phyloP scores from a whole-genome alignment of 2,888 invertebrate genomes.

The Amphipyra tragopoginis region DNA sequence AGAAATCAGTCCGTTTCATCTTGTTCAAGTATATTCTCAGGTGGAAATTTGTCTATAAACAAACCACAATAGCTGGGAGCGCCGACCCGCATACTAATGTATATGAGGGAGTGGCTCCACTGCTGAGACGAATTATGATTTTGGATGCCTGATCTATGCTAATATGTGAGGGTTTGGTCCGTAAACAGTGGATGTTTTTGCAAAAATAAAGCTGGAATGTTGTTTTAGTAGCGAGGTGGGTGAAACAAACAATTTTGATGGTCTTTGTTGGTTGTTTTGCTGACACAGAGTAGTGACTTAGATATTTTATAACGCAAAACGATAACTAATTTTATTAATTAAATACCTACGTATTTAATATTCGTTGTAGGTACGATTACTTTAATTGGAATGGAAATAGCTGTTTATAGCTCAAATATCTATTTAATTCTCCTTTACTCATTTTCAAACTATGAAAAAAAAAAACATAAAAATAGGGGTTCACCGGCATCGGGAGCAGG shows the following conservation, averaged over 20 bases:
- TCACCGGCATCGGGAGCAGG: no score
- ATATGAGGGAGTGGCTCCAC: conserved; percentile 58
- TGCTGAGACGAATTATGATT: conserved; percentile 43
- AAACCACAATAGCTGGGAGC: conserved; percentile 71
- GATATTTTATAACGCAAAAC: no score
- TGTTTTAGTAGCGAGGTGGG: conserved; percentile 22
- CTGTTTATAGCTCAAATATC: no score
- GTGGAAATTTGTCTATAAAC: conserved; percentile 77
- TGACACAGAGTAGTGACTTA: no score
- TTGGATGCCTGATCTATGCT: conserved; percentile 47
- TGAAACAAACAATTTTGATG: conserved; percentile 26
- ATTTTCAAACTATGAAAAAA: no score
- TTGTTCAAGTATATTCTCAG: conserved; percentile 70
- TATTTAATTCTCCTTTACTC: no score
- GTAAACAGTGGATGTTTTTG: conserved; percentile 34
- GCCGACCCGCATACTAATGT: conserved; percentile 73
- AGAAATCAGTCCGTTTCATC: conserved; percentile 67
- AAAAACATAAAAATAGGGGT: no score
- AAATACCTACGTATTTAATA: no score
- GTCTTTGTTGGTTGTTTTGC: conserved; percentile 15
- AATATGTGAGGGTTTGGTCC: conserved; percentile 30
- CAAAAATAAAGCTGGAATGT: conserved; percentile 33
- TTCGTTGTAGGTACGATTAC: no score
- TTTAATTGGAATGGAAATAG: no score
- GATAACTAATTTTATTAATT: no score